phyloP scores from a whole-genome alignment of 2,797 vertebrate genomes.

The Lerista edwardsae region DNA sequence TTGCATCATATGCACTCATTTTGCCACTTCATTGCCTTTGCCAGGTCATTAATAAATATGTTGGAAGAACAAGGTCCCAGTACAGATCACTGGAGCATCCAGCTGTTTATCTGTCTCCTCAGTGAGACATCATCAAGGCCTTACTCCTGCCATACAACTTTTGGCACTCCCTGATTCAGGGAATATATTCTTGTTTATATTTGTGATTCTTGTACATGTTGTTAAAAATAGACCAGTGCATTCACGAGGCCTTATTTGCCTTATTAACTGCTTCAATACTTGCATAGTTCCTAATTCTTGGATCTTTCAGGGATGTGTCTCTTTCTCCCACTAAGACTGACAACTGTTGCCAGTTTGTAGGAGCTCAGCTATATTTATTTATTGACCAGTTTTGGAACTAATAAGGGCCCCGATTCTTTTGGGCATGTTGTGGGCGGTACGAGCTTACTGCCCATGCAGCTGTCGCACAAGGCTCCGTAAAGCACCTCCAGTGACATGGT shows the following conservation, averaged over 20 bases:
- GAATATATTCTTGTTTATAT: background rate
- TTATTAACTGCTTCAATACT: conserved; percentile 8
- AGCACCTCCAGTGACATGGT: no score
- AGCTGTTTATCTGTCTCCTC: background rate
- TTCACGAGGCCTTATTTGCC: background rate
- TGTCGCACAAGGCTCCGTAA: no score
- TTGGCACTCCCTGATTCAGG: background rate
- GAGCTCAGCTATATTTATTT: conserved; percentile 8
- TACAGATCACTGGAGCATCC: background rate
- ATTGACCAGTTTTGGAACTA: no score
- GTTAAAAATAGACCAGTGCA: background rate
- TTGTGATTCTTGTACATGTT: background rate
- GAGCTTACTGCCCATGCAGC: no score
- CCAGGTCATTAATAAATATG: conserved; percentile 1
- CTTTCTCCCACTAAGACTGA: background rate
- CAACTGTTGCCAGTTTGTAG: conserved; percentile 19
- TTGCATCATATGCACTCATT: background rate
- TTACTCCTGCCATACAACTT: background rate
- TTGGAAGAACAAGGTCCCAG: background rate
- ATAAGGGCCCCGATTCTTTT: no score
- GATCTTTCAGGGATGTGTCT: background rate
- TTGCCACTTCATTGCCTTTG: background rate
- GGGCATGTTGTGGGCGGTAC: no score
- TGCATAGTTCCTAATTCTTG: conserved; percentile 13
- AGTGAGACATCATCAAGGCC: background rate